These are phyloP conservation scores for Stenchaetothrips biformis DNA, from an alignment of 2,888 invertebrate species.

Conservation along the genomic window DNA sequence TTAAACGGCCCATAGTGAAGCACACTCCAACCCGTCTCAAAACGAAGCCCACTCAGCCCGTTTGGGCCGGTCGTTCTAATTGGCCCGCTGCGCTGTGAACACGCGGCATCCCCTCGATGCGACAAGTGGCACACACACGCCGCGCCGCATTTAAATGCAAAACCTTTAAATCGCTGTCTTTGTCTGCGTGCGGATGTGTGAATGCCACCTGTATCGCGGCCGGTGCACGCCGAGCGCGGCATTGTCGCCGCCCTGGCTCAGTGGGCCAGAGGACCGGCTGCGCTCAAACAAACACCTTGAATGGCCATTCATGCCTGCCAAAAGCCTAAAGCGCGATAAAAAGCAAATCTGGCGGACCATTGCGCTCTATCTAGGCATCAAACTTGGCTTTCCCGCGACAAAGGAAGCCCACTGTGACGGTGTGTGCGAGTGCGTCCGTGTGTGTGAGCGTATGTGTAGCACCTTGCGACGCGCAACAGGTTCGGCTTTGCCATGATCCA, in stretches of 20 bases:
- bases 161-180: neutral
- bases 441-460: neutral
- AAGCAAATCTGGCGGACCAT: neutral
- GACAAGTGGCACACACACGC: neutral
- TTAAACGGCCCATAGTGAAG: too few species aligned
- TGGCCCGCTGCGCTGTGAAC: too few species aligned
- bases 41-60: too few species aligned
- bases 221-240: too few species aligned
- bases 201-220: neutral
- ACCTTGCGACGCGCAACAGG: slow-evolving; percentile 16
- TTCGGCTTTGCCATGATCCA: slow-evolving; percentile 10
- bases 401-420: neutral
- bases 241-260: too few species aligned
- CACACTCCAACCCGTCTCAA: too few species aligned
- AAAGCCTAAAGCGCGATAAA: too few species aligned
- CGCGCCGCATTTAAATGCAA: neutral
- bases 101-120: too few species aligned
- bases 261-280: too few species aligned
- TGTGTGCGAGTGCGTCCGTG: neutral
- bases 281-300: too few species aligned
- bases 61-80: too few species aligned
- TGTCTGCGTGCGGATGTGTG: neutral
- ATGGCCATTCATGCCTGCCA: too few species aligned
- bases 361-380: slow-evolving; percentile 10
- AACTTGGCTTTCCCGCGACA: slow-evolving; percentile 9